Evolutionary conservation across 2,113 vertebrate genomes (phyloP), one percentile per base, ranked within the genome.

Genomic region (Chascanopsetta lugubris): DNA sequence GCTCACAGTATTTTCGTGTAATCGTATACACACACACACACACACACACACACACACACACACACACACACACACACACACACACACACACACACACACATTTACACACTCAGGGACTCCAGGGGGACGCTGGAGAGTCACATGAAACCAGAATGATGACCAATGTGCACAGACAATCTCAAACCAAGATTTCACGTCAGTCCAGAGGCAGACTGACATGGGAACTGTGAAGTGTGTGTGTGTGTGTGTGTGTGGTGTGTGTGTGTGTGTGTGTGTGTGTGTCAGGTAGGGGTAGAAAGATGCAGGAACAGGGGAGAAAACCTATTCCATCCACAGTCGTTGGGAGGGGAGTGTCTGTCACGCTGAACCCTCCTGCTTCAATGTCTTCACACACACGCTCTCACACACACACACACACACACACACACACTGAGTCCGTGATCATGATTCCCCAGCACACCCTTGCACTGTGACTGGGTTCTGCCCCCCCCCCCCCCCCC

Each of bases 401-500:
- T 30, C 29, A 11, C 47, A 22, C 8, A n/a, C 7, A 5, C 8
- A 3, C 6, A 7, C 1, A 5, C 8, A 40, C 38, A 47, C 18
- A 15, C 7, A 36, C 18, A 55, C 63, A 69, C 56, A 67, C 72
- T 74, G 65, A n/a, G n/a, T n/a, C n/a, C n/a, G n/a, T n/a, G n/a
- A n/a, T n/a, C 61, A 69, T 30, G 62, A 62, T 45, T 75, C 58
- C 24, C 59, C 59, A 69, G 76, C 74, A 71, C 68, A 61, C 53
- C 18, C 47, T n/a, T 61, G 61, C 67, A 50, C 64, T 59, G 70
- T 46, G 67, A 72, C 70, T 64, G 71, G 60, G 55, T 64, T 69
- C 71, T 85, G 85, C 82, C 83, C 74, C 69, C 74, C 36, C 59
- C 68, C 75, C 49, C n/a, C n/a, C n/a, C n/a, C n/a, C n/a, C n/a